Evolutionary conservation across 2,888 invertebrate genomes (phyloP).

Genomic region (Trachelus iudaicus): DNA sequence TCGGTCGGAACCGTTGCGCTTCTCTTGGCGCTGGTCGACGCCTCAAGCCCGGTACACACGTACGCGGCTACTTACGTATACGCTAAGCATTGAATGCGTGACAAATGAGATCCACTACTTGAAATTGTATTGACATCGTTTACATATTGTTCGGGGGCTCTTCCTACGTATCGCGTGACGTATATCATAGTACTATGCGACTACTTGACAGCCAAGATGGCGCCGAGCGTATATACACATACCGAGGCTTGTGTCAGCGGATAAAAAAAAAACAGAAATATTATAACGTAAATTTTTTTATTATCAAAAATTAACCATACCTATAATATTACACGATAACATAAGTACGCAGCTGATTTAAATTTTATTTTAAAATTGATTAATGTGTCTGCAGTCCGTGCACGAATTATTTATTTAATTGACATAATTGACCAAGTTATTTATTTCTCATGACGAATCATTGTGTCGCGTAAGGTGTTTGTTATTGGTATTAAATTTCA

Average conservation of each 20-base stretch:
- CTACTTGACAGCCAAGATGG: neutral
- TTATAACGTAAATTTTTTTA: neutral
- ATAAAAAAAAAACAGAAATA: neutral
- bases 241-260: neutral
- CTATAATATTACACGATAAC: neutral
- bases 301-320: neutral
- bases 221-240: neutral
- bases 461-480: neutral
- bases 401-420: neutral
- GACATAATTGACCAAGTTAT: neutral
- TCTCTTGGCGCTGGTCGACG: neutral
- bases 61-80: constrained; percentile 4
- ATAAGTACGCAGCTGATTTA: neutral
- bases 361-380: neutral
- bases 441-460: neutral
- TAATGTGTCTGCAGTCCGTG: neutral
- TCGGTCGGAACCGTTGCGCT: neutral
- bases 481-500: neutral
- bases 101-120: neutral
- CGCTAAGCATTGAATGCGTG: neutral
- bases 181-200: neutral
- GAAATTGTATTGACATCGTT: neutral
- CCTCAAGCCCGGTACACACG: constrained; percentile 10
- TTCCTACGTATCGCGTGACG: neutral
- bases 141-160: too few relatives aligned